phyloP scores from a whole-genome alignment of 2,113 vertebrate genomes.

The Apteryx mantelli region DNA sequence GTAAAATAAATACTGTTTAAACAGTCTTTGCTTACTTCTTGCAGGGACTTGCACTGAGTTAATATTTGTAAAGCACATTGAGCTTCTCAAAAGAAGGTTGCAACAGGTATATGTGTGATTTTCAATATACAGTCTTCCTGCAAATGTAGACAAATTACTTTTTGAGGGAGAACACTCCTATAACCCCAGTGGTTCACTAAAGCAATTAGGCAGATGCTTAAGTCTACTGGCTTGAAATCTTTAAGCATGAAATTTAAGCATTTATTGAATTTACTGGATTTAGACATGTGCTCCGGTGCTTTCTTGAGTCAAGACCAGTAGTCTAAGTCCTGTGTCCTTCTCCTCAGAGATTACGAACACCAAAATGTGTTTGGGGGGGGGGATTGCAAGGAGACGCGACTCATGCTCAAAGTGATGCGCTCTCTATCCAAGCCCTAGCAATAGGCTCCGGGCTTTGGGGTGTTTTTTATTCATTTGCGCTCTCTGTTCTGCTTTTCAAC shows the following conservation, averaged over 20 bases:
- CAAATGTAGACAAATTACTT: not conserved
- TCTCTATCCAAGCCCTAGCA: not conserved
- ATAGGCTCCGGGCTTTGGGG: not conserved
- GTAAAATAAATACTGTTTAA: not conserved
- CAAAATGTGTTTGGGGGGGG: not conserved
- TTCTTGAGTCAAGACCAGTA: not conserved
- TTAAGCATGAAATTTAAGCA: not conserved
- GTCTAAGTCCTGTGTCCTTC: not conserved
- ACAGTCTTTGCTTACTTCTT: not conserved
- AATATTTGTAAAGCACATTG: not conserved
- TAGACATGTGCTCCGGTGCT: not conserved
- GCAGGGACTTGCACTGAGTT: not conserved
- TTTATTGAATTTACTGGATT: not conserved
- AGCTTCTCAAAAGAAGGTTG: not conserved
- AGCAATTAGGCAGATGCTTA: not conserved
- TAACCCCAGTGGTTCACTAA: not conserved
- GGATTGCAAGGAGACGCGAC: not conserved
- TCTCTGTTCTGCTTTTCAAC: slow-evolving; percentile 11
- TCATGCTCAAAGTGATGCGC: not conserved
- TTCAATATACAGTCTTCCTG: not conserved
- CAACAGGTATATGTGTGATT: fast-evolving
- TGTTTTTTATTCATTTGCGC: not conserved
- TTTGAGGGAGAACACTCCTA: not conserved
- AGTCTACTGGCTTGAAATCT: not conserved
- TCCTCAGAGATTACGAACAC: not conserved